Evolutionary conservation across 2,797 vertebrate genomes (phyloP).

Genomic region (Sebastiscus albofasciatus): DNA sequence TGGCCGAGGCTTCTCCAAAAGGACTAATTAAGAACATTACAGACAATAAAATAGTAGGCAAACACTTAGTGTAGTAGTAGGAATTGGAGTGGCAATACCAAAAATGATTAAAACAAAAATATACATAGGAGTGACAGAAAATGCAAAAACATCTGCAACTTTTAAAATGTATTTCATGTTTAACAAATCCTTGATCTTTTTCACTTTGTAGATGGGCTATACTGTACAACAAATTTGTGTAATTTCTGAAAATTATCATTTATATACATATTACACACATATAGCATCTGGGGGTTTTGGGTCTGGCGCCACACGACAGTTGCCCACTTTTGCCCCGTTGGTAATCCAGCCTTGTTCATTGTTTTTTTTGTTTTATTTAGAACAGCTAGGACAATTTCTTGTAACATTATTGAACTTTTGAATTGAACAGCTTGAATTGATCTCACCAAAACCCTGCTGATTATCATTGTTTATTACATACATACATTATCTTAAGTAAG

Average conservation of each 20-base stretch:
- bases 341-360: background rate
- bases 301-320: too few relatives aligned
- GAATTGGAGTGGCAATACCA: background rate
- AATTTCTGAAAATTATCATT: background rate
- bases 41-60: background rate
- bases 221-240: background rate
- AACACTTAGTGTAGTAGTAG: background rate
- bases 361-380: background rate
- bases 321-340: too few relatives aligned
- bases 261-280: too few relatives aligned
- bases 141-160: background rate
- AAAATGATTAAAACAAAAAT: background rate
- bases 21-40: background rate
- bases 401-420: too few relatives aligned
- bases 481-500: too few relatives aligned
- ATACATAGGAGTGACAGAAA: too few relatives aligned
- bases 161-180: background rate
- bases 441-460: too few relatives aligned
- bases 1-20: background rate
- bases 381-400: too few relatives aligned
- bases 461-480: too few relatives aligned
- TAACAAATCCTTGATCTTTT: background rate
- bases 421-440: too few relatives aligned
- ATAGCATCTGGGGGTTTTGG: too few relatives aligned
- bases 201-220: background rate